Evolutionary conservation across 2,888 invertebrate genomes (phyloP).

Genomic region (Coecobrya sp.): DNA sequence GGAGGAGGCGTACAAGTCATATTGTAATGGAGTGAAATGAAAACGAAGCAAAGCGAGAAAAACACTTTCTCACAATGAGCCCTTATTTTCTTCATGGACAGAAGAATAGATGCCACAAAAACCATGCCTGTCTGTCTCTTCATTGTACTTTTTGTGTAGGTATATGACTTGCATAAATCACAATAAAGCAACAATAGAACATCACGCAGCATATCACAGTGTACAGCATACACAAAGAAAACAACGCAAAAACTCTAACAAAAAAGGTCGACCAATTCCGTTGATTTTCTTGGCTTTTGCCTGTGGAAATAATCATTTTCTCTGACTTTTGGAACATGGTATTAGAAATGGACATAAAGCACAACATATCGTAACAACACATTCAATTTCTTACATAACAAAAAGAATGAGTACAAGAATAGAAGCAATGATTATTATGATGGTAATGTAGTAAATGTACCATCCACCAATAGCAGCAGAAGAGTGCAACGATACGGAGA

Average conservation of each 20-base stretch:
- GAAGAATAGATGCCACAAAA: constrained; percentile 34
- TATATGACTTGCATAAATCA: constrained; percentile 74
- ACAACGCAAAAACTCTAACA: background rate
- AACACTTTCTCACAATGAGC: constrained; percentile 64
- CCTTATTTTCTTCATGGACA: constrained; percentile 44
- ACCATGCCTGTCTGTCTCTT: constrained; percentile 29
- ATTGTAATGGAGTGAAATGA: background rate
- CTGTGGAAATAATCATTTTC: constrained; percentile 26
- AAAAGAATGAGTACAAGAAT: background rate
- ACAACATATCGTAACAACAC: background rate
- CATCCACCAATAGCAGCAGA: background rate
- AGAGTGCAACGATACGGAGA: background rate
- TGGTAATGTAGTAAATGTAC: background rate
- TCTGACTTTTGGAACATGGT: constrained; percentile 8
- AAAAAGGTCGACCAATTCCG: constrained; percentile 14
- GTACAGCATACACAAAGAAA: background rate
- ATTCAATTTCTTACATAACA: background rate
- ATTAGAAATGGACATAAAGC: background rate
- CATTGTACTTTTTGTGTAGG: constrained; percentile 46
- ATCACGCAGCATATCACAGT: constrained; percentile 18
- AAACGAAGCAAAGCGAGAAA: constrained; percentile 8
- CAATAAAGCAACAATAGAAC: constrained; percentile 69
- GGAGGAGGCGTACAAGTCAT: background rate
- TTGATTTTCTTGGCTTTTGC: constrained; percentile 44
- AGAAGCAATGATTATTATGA: constrained; percentile 19